A percentile compares a stretch with the other conserved stretches of the same genome.
phyloP scores from a whole-genome alignment of 2,888 invertebrate species.

The Sturmia bella region DNA sequence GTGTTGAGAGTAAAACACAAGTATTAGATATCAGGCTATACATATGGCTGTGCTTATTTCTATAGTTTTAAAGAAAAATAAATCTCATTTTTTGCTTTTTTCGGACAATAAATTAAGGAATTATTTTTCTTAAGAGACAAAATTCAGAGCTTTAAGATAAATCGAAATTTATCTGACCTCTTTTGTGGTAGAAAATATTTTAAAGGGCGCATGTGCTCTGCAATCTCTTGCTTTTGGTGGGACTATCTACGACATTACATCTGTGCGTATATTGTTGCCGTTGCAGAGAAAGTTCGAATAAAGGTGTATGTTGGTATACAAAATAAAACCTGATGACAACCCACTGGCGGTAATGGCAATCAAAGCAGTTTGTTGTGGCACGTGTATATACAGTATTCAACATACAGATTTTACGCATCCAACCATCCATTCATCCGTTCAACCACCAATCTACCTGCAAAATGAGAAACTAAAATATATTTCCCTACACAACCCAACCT shows the following conservation, averaged over 20 bases:
- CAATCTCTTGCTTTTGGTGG: not conserved
- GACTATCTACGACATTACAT: not conserved
- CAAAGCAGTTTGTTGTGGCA: constrained; percentile 69
- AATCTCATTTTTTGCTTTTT: too few relatives aligned
- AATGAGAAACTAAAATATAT: constrained; percentile 52
- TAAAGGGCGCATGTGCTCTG: too few relatives aligned
- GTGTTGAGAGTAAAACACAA: too few relatives aligned
- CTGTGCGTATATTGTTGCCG: not conserved
- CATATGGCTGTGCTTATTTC: too few relatives aligned
- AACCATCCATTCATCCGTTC: constrained; percentile 29
- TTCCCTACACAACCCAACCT: constrained; percentile 44
- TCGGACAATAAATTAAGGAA: too few relatives aligned
- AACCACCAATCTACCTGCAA: constrained; percentile 79
- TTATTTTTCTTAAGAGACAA: too few relatives aligned
- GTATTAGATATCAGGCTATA: too few relatives aligned
- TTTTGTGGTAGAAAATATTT: too few relatives aligned
- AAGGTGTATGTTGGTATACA: constrained; percentile 25
- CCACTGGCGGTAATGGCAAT: constrained; percentile 68
- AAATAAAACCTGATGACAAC: constrained; percentile 62
- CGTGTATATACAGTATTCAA: constrained; percentile 76
- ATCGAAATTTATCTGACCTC: too few relatives aligned
- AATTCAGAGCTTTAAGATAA: too few relatives aligned
- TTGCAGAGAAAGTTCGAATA: constrained; percentile 25
- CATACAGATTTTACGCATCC: constrained; percentile 78
- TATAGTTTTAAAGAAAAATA: too few relatives aligned